Base-by-base conservation (phyloP, 2,113 vertebrate genomes). In the Psammodynastes pulverulentus region DNA sequence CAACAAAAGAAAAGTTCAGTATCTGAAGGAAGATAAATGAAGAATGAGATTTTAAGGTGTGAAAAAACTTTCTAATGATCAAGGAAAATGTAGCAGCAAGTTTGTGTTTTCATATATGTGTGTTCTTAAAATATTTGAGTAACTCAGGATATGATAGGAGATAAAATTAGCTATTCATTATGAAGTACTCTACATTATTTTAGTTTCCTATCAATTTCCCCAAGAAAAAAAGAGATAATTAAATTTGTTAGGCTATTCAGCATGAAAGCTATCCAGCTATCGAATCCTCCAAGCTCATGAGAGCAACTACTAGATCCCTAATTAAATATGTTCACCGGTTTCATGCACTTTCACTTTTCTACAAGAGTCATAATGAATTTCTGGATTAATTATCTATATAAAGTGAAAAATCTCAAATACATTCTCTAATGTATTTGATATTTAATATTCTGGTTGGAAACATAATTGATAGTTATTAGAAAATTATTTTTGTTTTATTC, bases 401-500 rank as follows among this genome's bases (percentile, higher is more conserved):
- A 92, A 94, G 95, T 94, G 92, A 94, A 94, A 48, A 67, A 91
- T 93, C 93, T 95, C n/a, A n/a, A n/a, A n/a, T n/a, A 0, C 0
- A 3, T 87, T 48, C 58, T 58, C 94, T 86, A 91, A 86, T 90
- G 93, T 92, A 92, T 85, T 24, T 2, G 89, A 4, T 93, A 96
- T 95, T 94, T 95, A 96, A 96, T 96, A 96, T 95, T 96, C 93
- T 0, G 9, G 93, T 95, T 96, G 94, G 90, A 95, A 96, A 96
- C 95, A 92, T 95, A 95, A 96, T 94, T 95, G 95, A 92, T 94
- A 94, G 96, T 96, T 94, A 95, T 89, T 95, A 94, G 93, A 92
- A 96, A 96, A 97, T 96, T 96, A 96, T 96, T 96, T 96, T 92
- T 92, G 94, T 96, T 96, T 95, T 95, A 95, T 94, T 96, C 94